A percentile compares a stretch with the other conserved stretches of the same genome.
Conservation (phyloP, 2,888 invertebrate genomes). For the Oscheius sp. region DNA sequence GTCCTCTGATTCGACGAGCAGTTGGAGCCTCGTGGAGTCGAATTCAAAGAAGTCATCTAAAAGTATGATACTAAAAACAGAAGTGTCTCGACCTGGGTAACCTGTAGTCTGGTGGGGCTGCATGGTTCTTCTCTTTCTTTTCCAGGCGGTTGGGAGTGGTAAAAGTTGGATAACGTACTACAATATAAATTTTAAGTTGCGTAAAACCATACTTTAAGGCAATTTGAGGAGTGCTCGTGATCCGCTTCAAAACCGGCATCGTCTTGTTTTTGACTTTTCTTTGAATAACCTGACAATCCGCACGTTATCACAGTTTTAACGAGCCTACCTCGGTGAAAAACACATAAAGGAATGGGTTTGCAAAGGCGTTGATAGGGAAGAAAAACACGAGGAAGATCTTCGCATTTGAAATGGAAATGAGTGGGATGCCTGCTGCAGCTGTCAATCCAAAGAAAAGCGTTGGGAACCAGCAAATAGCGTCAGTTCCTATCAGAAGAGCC, state of each 20-base stretch:
- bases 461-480: conserved; percentile 97
- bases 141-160: conserved; percentile 57
- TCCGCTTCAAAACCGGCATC: conserved; percentile 53
- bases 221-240: conserved; percentile 44
- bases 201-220: conserved; percentile 24
- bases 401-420: conserved; percentile 92
- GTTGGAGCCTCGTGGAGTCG: conserved; percentile 59
- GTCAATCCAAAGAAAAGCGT: conserved; percentile 87
- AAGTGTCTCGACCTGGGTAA: conserved; percentile 30
- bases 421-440: conserved; percentile 89
- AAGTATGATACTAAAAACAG: not conserved
- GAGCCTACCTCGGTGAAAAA: conserved; percentile 84
- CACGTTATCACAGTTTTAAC: conserved; percentile 10
- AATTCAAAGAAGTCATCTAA: conserved; percentile 60
- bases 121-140: conserved; percentile 21
- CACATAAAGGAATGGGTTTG: conserved; percentile 97
- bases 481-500: conserved; percentile 95
- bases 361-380: conserved; percentile 93
- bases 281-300: conserved; percentile 49
- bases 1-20: conserved; percentile 35
- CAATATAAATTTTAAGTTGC: not conserved
- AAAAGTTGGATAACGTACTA: conserved; percentile 54
- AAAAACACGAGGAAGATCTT: conserved; percentile 93
- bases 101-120: conserved; percentile 33
- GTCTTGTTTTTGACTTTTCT: conserved; percentile 56